Percentiles rank a stretch among this genome's conserved stretches.
phyloP scores from a whole-genome alignment of 1,140 invertebrate species.

The Bombus terrestris region DNA sequence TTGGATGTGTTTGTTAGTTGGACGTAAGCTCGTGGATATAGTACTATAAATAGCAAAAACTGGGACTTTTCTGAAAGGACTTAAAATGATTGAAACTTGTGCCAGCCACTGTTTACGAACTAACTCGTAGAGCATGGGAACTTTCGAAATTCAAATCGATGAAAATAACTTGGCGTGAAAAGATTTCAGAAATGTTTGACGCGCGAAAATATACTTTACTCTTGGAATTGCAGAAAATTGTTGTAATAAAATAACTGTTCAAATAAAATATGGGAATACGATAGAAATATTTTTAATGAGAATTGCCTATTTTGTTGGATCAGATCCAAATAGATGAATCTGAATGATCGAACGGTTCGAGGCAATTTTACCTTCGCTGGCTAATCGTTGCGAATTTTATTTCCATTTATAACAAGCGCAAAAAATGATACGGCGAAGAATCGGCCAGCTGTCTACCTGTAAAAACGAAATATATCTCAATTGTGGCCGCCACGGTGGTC shows the following conservation, averaged over 20 bases:
- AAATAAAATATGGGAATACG: background rate
- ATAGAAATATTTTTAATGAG: too few relatives aligned
- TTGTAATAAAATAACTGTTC: background rate
- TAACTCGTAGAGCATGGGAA: background rate
- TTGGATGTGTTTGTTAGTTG: background rate
- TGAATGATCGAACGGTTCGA: background rate
- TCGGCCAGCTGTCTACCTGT: background rate
- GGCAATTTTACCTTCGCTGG: too few relatives aligned
- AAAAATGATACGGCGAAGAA: constrained; percentile 11
- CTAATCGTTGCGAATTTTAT: background rate
- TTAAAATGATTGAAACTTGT: background rate
- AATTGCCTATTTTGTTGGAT: background rate
- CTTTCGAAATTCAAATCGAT: background rate
- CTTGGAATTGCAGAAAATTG: background rate
- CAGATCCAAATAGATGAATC: background rate
- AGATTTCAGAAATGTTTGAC: background rate
- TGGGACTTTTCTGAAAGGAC: background rate
- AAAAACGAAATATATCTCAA: constrained; percentile 43
- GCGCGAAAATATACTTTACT: background rate
- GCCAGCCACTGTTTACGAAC: background rate
- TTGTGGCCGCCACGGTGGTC: background rate
- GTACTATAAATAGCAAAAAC: background rate
- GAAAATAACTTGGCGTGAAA: background rate
- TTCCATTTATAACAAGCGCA: constrained; percentile 39
- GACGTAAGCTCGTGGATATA: background rate